Conservation (phyloP, 1,140 invertebrate genomes). For the Diachasma alloeum region DNA sequence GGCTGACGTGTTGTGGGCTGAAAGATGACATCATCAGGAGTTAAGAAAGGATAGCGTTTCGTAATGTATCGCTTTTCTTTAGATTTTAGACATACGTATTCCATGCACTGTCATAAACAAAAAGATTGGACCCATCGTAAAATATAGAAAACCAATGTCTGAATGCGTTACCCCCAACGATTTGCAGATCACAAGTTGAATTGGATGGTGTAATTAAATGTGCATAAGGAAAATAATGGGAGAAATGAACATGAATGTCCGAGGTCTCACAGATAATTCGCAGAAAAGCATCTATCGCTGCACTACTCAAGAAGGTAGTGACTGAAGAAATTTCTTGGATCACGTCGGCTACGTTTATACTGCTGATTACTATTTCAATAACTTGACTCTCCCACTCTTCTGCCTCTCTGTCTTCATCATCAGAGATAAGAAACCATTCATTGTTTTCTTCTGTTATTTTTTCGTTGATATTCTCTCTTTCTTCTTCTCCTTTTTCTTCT, state of each 20-base stretch:
- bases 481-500: no score
- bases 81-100: neutral
- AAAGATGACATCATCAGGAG: neutral
- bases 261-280: neutral
- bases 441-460: no score
- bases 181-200: neutral
- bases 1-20: conserved; percentile 19
- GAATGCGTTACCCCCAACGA: conserved; percentile 14
- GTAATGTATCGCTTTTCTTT: conserved; percentile 14
- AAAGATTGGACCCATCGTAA: neutral
- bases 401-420: no score
- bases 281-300: neutral
- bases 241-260: no score
- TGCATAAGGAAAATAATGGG: neutral
- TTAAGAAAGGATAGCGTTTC: conserved; percentile 1
- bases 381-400: neutral
- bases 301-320: neutral
- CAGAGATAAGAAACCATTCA: no score
- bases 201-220: neutral
- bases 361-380: neutral
- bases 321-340: neutral
- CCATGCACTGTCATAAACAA: conserved; percentile 16
- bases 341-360: neutral
- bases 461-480: no score
- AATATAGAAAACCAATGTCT: conserved; percentile 24